These are phyloP conservation scores for Carassius auratus DNA, from an alignment of 2,113 vertebrate species.

Conservation along the genomic window DNA sequence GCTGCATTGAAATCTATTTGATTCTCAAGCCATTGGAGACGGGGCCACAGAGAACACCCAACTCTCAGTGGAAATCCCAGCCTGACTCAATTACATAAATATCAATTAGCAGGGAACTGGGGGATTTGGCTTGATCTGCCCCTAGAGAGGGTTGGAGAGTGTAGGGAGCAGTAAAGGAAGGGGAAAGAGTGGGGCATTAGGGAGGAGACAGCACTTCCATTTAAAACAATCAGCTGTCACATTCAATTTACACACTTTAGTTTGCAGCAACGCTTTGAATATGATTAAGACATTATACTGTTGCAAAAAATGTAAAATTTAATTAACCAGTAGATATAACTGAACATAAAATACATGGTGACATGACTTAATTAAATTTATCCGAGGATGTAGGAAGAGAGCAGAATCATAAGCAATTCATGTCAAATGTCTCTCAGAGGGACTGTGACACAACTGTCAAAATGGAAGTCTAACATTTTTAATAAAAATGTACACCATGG, in stretches of 20 bases:
- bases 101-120: constrained; percentile 84
- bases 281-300: not conserved
- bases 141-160: constrained; percentile 69
- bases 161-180: constrained; percentile 44
- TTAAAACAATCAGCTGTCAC: constrained; percentile 58
- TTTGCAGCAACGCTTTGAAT: not conserved
- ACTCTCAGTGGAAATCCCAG: constrained; percentile 73
- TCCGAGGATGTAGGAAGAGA: constrained; percentile 19
- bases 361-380: constrained; percentile 64
- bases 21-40: constrained; percentile 55
- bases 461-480: constrained; percentile 65
- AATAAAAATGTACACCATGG: constrained; percentile 70
- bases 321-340: constrained; percentile 1
- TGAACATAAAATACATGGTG: constrained; percentile 6
- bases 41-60: constrained; percentile 40
- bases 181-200: constrained; percentile 4
- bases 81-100: constrained; percentile 81
- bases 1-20: constrained; percentile 61
- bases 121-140: constrained; percentile 82
- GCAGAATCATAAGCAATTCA: constrained; percentile 50
- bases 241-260: constrained; percentile 39
- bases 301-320: not conserved
- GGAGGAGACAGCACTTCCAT: constrained; percentile 44
- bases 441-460: constrained; percentile 79
- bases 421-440: constrained; percentile 53